Evolutionary conservation across 2,888 invertebrate species (phyloP).

Genomic region (Polyommatus icarus): DNA sequence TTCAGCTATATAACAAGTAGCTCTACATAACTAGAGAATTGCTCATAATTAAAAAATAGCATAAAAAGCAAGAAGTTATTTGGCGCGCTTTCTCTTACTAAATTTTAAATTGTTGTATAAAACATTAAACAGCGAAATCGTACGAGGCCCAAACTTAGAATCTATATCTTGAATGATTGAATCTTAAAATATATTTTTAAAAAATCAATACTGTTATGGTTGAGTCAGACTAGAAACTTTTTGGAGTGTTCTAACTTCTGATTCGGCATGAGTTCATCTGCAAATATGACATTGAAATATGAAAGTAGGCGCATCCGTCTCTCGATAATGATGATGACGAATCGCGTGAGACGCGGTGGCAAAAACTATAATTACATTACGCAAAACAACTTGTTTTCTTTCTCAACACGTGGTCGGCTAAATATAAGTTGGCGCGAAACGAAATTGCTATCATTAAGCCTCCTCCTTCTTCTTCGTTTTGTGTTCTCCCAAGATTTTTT

Average conservation of each 20-base stretch:
- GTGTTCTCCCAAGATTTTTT: background rate
- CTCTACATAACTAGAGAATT: too few relatives aligned
- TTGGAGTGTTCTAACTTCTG: background rate
- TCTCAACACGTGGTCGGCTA: conserved; percentile 19
- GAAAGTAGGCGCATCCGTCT: background rate
- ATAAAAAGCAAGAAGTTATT: too few relatives aligned
- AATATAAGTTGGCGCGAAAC: conserved; percentile 23
- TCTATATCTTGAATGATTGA: background rate
- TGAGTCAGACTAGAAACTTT: background rate
- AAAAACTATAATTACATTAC: conserved; percentile 17
- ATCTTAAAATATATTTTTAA: background rate
- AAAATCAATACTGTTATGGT: background rate
- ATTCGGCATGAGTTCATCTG: background rate
- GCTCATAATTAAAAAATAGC: too few relatives aligned
- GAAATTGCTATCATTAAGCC: background rate
- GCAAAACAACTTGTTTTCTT: conserved; percentile 15
- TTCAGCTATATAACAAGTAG: too few relatives aligned
- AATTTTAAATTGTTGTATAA: too few relatives aligned
- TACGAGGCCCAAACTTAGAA: background rate
- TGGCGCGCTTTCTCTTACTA: too few relatives aligned
- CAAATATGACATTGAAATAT: conserved; percentile 12
- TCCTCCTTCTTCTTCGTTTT: conserved; percentile 1
- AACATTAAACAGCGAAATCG: background rate
- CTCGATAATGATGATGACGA: background rate
- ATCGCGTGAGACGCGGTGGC: background rate